A percentile compares a stretch with the other conserved stretches of the same genome.
Conservation (phyloP, 2,888 invertebrate species). For the Coecobrya sp. region DNA sequence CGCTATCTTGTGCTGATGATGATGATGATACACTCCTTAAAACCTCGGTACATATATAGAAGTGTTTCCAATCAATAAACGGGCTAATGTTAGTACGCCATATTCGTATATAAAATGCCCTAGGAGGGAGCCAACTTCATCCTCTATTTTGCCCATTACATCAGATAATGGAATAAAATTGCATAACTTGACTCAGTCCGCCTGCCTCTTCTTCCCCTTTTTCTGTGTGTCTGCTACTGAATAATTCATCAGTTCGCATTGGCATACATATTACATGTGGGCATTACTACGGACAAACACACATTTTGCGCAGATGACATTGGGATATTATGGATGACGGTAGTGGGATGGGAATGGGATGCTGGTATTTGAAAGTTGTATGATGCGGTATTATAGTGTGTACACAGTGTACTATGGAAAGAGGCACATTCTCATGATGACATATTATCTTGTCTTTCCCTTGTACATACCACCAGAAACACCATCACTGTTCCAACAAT, state of each 20-base stretch:
- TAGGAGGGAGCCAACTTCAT: not conserved
- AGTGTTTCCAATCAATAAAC: conserved; percentile 58
- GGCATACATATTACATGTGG: conserved; percentile 45
- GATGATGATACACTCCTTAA: not conserved
- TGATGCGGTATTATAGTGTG: too few relatives aligned
- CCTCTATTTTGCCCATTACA: conserved; percentile 35
- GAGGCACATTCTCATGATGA: not conserved
- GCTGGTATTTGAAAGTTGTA: not conserved
- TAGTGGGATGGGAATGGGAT: not conserved
- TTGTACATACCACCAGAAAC: not conserved
- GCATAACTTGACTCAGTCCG: not conserved
- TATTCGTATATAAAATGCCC: conserved; percentile 11
- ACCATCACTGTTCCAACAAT: conserved; percentile 11
- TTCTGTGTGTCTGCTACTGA: conserved; percentile 46
- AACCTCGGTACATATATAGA: conserved; percentile 8
- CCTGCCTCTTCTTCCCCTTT: not conserved
- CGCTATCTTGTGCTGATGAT: not conserved
- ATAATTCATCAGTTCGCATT: conserved; percentile 58
- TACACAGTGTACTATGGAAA: too few relatives aligned
- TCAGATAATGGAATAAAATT: conserved; percentile 54
- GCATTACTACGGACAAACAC: conserved; percentile 9
- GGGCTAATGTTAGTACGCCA: not conserved
- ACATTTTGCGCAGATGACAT: conserved; percentile 34
- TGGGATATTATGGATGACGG: conserved; percentile 21
- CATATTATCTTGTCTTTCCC: conserved; percentile 14